Base-by-base conservation (phyloP, 2,113 vertebrate species). In the Lepisosteus oculatus region DNA sequence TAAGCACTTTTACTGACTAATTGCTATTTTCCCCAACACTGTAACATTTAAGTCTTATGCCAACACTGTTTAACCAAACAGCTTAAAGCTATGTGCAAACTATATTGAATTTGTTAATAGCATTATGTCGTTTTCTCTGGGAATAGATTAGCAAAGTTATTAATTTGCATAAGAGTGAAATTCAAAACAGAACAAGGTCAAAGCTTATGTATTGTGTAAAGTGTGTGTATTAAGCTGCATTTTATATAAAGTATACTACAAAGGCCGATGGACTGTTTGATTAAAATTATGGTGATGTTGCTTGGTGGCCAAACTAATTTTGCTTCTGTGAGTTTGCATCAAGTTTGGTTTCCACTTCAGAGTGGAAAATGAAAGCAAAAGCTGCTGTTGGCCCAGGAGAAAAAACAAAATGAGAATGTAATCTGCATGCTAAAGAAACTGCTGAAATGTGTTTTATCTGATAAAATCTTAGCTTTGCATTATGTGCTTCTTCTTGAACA, bases 401-500 rank as follows among this genome's bases (percentile, higher is more conserved):
- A 44, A 45, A 67, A 70, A 57, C 1, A 59, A 8, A 42, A 9
- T 42, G 45, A 42, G 47, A 65, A 64, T 6, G 42, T 12, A 44
- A 6, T 43, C 71, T 66, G 13, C 62, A 72, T 3, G 42, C 41
- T 12, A 55, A 64, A 61, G 29, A 47, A 42, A 14, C 3, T 13
- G 47, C 61, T 3, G 14, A 41, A 29, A 13, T 42, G 45, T 62
- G 43, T 65, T 64, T 75, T 44, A 75, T 67, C 68, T 43, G 54
- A 9, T 43, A 43, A 59, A 70, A 61, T 66, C 63, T 63, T 74
- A 6, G 70, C 79, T 56, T 69, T 72, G 71, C 62, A n/a, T 80
- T 76, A 67, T 75, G 76, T 71, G 70, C 67, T 77, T 74, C 70
- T 65, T 68, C 56, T 65, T 65, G 73, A 80, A 78, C 82, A 78